Conservation (phyloP, 2,113 vertebrate species). For the Strigops habroptila region DNA sequence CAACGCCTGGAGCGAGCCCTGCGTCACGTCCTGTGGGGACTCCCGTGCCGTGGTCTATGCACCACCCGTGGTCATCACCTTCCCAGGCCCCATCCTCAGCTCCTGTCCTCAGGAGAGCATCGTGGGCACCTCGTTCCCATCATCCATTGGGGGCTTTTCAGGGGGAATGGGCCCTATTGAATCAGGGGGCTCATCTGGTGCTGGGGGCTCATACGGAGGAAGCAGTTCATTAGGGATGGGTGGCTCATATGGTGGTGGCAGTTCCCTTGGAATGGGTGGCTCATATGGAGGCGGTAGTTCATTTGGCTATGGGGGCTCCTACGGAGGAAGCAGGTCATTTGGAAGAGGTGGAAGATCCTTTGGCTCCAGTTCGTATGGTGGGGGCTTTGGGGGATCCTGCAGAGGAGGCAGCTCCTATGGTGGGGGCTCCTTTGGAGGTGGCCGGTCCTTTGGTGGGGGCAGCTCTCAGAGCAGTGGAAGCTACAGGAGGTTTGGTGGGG, state of each 20-base stretch:
- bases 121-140: neutral
- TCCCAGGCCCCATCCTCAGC: neutral
- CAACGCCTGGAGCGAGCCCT: neutral
- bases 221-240: rapidly evolving
- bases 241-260: neutral
- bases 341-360: neutral
- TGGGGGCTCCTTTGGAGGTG: neutral
- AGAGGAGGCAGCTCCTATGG: neutral
- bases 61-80: neutral
- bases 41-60: neutral
- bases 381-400: neutral
- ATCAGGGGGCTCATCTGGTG: neutral
- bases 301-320: neutral
- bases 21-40: neutral
- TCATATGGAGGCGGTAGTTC: neutral
- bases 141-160: neutral
- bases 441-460: neutral
- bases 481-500: neutral
- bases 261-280: neutral
- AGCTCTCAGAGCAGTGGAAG: neutral
- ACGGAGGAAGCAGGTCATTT: neutral
- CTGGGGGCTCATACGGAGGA: neutral
- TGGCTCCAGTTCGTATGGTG: neutral
- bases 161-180: neutral
- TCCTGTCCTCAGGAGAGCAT: neutral